Base-by-base conservation (phyloP, 1,140 invertebrate species). In the Oreohelix idahoensis region DNA sequence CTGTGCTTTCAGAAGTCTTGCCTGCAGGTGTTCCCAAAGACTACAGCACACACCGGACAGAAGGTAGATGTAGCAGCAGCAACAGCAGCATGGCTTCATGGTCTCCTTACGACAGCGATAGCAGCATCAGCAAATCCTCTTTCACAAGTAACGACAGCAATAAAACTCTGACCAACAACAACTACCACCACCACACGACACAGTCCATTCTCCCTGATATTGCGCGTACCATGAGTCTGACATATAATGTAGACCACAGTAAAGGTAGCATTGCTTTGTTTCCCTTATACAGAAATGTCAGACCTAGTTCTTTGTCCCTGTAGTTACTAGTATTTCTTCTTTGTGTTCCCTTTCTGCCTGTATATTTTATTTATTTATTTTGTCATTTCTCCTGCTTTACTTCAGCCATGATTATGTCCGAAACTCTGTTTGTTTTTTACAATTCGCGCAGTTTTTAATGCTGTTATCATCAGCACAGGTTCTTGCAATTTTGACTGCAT, bases 11-110 rank as follows among this genome's bases (percentile, higher is more conserved):
- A 74, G 71, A 38, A 29, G 4, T 32, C 42, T 39, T 74, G 71
- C 71, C 42, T 42, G 29, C 63, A 32, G 63, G 29, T 66, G 63
- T 35, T 32, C 29, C 63, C 63, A 17, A 66, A 5, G n/a, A 66
- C 20, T 66, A 13, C n/a, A 23, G 5, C 63, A 32, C 63, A 8
- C n/a, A 32, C 63, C 8, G 63, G 29, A 10, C 17, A 32, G 29
- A 29, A 29, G 63, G 32, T 66, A 66, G n/a, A 32, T 4, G 10
- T 35, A 26, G 29, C 32, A 26, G 29, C 32, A 49, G 71, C 38
- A 51, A 11, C 29, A 35, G 42, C 53, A 80, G 79, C 79, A 71
- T 71, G 79, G 45, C 69, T 0, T 38, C 63, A 51, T 80, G 79
- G 79, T 71, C 79, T 26, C 38, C 77, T 15, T 66, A n/a, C n/a